Conservation (phyloP, 2,888 invertebrate species). For the Tachina lurida region DNA sequence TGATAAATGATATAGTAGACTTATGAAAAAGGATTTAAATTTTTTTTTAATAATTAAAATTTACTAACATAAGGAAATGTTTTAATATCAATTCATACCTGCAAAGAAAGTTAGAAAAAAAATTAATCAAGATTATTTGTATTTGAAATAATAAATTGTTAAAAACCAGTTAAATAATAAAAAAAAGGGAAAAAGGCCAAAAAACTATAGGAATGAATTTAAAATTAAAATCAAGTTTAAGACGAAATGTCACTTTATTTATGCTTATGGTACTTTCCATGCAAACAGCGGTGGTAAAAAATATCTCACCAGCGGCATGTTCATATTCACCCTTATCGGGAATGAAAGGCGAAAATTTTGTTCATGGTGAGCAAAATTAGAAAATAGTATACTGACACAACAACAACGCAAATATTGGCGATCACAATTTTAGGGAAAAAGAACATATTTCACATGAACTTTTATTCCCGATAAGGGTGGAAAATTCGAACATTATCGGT, state of each 20-base stretch:
- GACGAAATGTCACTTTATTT: background rate
- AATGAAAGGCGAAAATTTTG: too few relatives aligned
- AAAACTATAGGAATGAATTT: background rate
- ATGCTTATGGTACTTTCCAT: background rate
- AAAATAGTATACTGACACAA: too few relatives aligned
- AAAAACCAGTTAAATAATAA: background rate
- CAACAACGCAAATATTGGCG: too few relatives aligned
- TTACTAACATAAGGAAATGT: background rate
- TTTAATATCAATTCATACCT: background rate
- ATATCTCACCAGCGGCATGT: background rate
- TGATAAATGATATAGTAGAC: slow-evolving; percentile 31
- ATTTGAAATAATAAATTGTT: background rate
- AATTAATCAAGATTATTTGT: slow-evolving; percentile 48
- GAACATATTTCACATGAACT: too few relatives aligned
- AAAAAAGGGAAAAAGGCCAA: background rate
- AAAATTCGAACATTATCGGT: too few relatives aligned
- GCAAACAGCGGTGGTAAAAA: background rate
- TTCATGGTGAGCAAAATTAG: too few relatives aligned
- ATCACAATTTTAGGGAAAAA: too few relatives aligned
- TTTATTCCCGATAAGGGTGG: too few relatives aligned
- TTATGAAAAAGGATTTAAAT: background rate
- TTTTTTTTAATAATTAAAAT: slow-evolving; percentile 2
- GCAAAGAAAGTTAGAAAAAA: slow-evolving; percentile 1
- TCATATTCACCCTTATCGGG: too few relatives aligned
- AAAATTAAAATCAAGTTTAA: background rate